phyloP scores from a whole-genome alignment of 2,888 invertebrate species.

The Anoncus sp. region DNA sequence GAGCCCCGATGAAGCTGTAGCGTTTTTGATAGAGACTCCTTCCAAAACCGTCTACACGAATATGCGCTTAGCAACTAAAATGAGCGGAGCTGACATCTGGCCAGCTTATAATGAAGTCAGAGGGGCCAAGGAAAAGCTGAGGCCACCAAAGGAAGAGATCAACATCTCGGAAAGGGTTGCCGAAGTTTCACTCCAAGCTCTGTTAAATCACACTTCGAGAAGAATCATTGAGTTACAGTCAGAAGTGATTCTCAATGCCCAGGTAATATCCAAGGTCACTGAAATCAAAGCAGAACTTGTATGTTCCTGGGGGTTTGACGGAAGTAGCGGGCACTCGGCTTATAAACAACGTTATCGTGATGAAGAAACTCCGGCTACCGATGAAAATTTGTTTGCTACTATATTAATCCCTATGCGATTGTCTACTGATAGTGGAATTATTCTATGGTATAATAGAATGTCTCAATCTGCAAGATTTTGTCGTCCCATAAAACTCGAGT shows the following conservation, averaged over 20 bases:
- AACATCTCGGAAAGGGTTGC: conserved; percentile 8
- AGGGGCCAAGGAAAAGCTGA: conserved; percentile 26
- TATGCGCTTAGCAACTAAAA: conserved; percentile 44
- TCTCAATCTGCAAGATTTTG: conserved; percentile 54
- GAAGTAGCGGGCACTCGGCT: conserved; percentile 6
- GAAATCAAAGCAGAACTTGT: conserved; percentile 20
- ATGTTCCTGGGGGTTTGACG: conserved; percentile 34
- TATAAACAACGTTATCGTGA: conserved; percentile 36
- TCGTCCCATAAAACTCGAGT: conserved; percentile 37
- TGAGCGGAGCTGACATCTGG: conserved; percentile 39
- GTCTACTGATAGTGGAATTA: conserved; percentile 26
- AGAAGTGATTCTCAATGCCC: neutral
- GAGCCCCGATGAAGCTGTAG: conserved; percentile 41
- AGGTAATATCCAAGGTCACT: neutral
- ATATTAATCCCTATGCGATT: conserved; percentile 29
- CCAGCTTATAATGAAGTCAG: conserved; percentile 37
- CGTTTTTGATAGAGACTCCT: conserved; percentile 33
- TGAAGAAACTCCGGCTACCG: neutral
- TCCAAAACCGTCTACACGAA: conserved; percentile 37
- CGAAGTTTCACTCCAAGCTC: conserved; percentile 20
- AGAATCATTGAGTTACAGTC: neutral
- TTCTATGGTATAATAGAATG: conserved; percentile 42
- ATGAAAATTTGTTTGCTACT: conserved; percentile 47
- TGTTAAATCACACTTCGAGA: conserved; percentile 23
- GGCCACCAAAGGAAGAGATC: conserved; percentile 40